Percentiles rank a stretch among this genome's conserved stretches.
phyloP scores from a whole-genome alignment of 2,113 vertebrate species.

The Aldabrachelys gigantea region DNA sequence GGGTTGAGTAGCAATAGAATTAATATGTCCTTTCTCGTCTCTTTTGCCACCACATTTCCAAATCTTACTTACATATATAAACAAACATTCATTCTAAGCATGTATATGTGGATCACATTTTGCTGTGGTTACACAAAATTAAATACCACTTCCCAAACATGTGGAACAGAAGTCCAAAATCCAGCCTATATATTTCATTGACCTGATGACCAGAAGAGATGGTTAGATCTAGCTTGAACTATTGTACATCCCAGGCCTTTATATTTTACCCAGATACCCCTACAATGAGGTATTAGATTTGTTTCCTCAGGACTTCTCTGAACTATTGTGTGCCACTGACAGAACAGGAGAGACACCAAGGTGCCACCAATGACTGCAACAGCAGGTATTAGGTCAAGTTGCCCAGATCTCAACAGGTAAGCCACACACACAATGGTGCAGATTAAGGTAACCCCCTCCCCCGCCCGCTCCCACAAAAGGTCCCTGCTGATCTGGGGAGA shows the following conservation, averaged over 20 bases:
- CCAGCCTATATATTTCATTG: background rate
- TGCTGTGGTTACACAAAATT: fast-evolving
- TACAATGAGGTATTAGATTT: background rate
- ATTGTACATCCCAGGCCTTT: background rate
- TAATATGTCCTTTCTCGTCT: fast-evolving
- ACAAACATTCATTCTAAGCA: too few species aligned
- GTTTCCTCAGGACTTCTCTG: too few species aligned
- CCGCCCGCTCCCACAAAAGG: background rate
- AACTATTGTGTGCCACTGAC: too few species aligned
- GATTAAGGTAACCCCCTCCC: background rate
- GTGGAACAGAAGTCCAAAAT: background rate
- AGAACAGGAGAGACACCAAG: background rate
- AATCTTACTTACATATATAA: background rate
- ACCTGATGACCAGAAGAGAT: background rate
- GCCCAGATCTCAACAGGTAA: background rate
- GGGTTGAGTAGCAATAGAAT: background rate
- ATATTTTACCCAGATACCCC: background rate
- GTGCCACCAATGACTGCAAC: background rate
- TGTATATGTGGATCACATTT: fast-evolving
- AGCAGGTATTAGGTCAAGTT: background rate
- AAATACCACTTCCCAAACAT: fast-evolving
- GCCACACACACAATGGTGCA: background rate
- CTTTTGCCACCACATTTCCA: background rate
- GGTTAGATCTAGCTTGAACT: background rate
- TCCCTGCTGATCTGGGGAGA: background rate